phyloP scores from a whole-genome alignment of 2,797 vertebrate genomes.

The Hypotaenidia philippensis region DNA sequence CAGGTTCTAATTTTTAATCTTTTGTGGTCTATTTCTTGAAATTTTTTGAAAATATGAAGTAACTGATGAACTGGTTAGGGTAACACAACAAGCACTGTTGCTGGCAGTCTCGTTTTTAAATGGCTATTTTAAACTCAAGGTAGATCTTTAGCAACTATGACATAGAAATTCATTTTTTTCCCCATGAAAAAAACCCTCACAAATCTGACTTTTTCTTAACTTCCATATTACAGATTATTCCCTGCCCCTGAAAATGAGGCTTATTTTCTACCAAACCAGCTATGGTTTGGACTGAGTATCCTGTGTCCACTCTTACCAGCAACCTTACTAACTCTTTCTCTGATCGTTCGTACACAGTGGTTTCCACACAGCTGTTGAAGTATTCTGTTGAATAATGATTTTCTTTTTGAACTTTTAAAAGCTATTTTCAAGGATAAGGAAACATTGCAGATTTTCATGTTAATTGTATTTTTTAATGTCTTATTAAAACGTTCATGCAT shows the following conservation, averaged over 20 bases:
- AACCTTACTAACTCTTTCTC: not conserved
- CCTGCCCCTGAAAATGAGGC: not conserved
- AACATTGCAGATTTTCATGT: not conserved
- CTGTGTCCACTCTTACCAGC: not conserved
- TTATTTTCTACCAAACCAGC: not conserved
- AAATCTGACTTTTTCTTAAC: not conserved
- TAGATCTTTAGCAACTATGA: not conserved
- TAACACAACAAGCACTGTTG: not conserved
- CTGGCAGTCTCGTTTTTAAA: not conserved
- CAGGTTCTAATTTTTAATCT: not conserved
- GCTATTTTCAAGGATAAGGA: not conserved
- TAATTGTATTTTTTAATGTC: not conserved
- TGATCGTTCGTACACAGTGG: not conserved
- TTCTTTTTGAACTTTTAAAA: not conserved
- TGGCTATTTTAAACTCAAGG: not conserved
- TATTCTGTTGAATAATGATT: not conserved
- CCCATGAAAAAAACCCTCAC: accelerated
- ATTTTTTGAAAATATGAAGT: not conserved
- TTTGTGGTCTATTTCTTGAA: not conserved
- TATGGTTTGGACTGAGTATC: not conserved
- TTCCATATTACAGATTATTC: not conserved
- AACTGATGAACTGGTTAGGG: not conserved
- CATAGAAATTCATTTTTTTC: not conserved
- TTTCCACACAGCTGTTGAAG: not conserved
- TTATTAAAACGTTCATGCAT: not conserved